Percentiles rank a stretch among this genome's conserved stretches.
phyloP scores from a whole-genome alignment of 2,113 vertebrate genomes.

The Onychorhynchus coronatus region DNA sequence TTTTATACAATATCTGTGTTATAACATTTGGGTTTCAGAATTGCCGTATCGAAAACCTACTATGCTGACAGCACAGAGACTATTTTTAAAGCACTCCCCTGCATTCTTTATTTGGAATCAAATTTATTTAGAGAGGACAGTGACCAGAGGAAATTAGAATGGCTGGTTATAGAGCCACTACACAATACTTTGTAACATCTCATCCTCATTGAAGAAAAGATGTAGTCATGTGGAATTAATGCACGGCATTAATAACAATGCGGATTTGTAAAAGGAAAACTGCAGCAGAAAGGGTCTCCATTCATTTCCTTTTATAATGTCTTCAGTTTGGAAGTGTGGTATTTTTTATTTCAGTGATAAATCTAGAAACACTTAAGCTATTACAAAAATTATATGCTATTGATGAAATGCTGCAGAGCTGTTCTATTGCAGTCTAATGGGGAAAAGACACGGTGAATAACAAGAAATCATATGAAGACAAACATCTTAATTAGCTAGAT shows the following conservation, averaged over 20 bases:
- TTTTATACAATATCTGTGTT: not conserved
- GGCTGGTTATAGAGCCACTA: not conserved
- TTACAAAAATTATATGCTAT: conserved; percentile 44
- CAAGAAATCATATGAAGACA: conserved; percentile 48
- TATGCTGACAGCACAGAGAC: not conserved
- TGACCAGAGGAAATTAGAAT: conserved; percentile 13
- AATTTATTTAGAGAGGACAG: not conserved
- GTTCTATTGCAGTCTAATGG: conserved; percentile 38
- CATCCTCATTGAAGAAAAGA: not conserved
- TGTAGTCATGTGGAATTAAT: conserved; percentile 20
- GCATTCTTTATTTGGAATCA: not conserved
- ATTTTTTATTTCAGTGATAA: conserved; percentile 56
- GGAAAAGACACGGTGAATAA: conserved; percentile 23
- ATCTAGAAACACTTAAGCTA: conserved; percentile 53
- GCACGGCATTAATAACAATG: not conserved
- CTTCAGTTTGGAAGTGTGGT: conserved; percentile 19
- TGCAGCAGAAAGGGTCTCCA: not conserved
- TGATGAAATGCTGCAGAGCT: conserved; percentile 33
- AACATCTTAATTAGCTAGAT: conserved; percentile 56
- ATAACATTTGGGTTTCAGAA: not conserved
- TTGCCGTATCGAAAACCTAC: not conserved
- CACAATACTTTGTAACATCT: not conserved
- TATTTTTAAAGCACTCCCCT: not conserved
- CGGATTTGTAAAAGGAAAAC: not conserved
- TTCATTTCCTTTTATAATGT: conserved; percentile 27